phyloP scores from a whole-genome alignment of 2,888 invertebrate genomes.

The Eristalis pertinax region DNA sequence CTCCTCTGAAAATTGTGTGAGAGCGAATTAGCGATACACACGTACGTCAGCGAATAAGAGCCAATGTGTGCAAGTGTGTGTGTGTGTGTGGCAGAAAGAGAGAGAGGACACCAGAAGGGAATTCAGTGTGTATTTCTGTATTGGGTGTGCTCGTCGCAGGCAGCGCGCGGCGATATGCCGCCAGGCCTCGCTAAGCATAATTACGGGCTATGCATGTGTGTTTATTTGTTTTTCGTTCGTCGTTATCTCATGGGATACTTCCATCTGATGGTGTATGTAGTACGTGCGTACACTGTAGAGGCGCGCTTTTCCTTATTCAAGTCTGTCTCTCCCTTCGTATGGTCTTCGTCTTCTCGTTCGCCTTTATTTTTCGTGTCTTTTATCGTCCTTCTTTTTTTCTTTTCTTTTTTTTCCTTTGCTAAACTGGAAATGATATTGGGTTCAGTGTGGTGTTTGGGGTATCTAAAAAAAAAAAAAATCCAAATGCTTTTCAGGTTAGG shows the following conservation, averaged over 20 bases:
- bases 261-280: conserved; percentile 42
- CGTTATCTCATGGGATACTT: conserved; percentile 44
- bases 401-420: conserved; percentile 3
- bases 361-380: background rate
- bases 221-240: conserved; percentile 42
- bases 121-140: conserved; percentile 27
- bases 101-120: conserved; percentile 22
- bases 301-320: conserved; percentile 44
- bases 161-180: conserved; percentile 6
- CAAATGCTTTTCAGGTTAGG: conserved; percentile 21
- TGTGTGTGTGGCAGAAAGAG: background rate
- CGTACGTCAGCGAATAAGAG: background rate
- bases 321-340: background rate
- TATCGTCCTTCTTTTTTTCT: conserved; percentile 4
- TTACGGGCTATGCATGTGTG: conserved; percentile 45
- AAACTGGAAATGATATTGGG: conserved; percentile 50
- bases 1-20: conserved; percentile 17
- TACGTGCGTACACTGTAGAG: conserved; percentile 53
- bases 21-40: conserved; percentile 11
- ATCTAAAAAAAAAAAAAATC: conserved; percentile 22
- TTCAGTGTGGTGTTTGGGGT: conserved; percentile 28
- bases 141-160: conserved; percentile 12
- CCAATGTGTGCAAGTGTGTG: too few species aligned
- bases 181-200: conserved; percentile 25
- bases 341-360: background rate